phyloP scores from a whole-genome alignment of 2,113 vertebrate genomes.

The Epinephelus cyanopodus region DNA sequence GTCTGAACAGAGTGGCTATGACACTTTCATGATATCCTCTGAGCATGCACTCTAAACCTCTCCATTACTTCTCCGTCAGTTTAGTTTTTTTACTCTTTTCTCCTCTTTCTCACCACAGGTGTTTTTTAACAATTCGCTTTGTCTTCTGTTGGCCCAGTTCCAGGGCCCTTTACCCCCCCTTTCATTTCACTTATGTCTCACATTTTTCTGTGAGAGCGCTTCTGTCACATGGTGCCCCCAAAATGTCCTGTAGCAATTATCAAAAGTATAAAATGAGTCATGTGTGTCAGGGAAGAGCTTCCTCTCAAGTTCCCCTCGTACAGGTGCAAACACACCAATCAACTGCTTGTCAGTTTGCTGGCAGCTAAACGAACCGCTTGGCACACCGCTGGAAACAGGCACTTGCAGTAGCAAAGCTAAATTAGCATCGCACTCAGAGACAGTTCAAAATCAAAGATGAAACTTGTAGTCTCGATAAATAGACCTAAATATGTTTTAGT shows the following conservation, averaged over 20 bases:
- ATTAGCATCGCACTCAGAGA: neutral
- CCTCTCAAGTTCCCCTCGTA: slow-evolving; percentile 29
- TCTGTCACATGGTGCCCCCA: slow-evolving; percentile 21
- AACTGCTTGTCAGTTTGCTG: slow-evolving; percentile 15
- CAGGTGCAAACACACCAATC: slow-evolving; percentile 36
- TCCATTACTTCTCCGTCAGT: slow-evolving; percentile 57
- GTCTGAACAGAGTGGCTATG: slow-evolving; percentile 65
- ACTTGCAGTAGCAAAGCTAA: slow-evolving; percentile 4
- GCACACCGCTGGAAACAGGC: neutral
- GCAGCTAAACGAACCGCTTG: slow-evolving; percentile 19
- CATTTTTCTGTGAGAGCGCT: slow-evolving; percentile 41
- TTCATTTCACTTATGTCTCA: slow-evolving; percentile 45
- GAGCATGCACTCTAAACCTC: slow-evolving; percentile 53
- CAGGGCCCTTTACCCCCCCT: slow-evolving; percentile 4
- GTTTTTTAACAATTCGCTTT: slow-evolving; percentile 51
- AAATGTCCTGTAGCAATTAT: slow-evolving; percentile 53
- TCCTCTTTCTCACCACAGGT: slow-evolving; percentile 59
- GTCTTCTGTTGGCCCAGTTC: slow-evolving; percentile 52
- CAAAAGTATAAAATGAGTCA: slow-evolving; percentile 47
- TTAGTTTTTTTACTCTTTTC: slow-evolving; percentile 12
- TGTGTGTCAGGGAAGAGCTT: slow-evolving; percentile 13
- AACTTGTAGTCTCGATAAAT: too few species aligned
- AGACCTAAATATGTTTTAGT: too few species aligned
- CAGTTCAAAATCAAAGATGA: too few species aligned
- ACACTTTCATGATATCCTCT: slow-evolving; percentile 73